These are phyloP conservation scores for Etia nguti DNA, from an alignment of 2,113 vertebrate genomes.

Conservation along the genomic window DNA sequence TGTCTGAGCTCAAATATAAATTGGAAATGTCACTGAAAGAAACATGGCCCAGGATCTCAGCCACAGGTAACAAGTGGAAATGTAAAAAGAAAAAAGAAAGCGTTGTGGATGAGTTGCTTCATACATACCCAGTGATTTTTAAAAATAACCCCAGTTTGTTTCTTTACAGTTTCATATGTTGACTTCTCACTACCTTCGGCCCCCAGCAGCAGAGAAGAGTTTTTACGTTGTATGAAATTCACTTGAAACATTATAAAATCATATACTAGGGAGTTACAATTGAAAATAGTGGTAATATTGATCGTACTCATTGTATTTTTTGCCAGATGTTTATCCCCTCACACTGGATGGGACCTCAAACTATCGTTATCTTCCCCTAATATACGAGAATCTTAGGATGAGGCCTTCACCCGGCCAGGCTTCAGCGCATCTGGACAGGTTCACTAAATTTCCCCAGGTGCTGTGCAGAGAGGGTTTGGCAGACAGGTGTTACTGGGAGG, in stretches of 20 bases:
- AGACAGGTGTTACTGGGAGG: background rate
- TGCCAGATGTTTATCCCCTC: background rate
- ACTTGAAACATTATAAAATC: accelerated
- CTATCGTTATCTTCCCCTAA: background rate
- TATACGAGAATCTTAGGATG: background rate
- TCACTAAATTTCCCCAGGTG: background rate
- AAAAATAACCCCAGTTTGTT: background rate
- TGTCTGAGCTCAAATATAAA: background rate
- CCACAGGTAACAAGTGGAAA: background rate
- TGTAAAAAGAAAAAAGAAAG: background rate
- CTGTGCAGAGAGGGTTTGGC: background rate
- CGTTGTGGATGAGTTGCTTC: accelerated
- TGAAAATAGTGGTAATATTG: background rate
- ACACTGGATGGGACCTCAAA: background rate
- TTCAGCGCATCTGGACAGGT: background rate
- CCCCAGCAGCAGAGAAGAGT: background rate
- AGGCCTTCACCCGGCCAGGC: background rate
- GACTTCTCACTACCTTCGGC: background rate
- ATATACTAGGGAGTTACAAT: background rate
- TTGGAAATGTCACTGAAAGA: background rate
- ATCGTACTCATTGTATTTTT: background rate
- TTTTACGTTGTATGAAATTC: background rate
- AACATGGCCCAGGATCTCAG: background rate
- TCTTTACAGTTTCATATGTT: background rate
- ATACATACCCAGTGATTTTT: background rate